A percentile compares a stretch with the other conserved stretches of the same genome.
Conservation (phyloP, 2,888 invertebrate species). For the Hydroisotoma schaefferi region DNA sequence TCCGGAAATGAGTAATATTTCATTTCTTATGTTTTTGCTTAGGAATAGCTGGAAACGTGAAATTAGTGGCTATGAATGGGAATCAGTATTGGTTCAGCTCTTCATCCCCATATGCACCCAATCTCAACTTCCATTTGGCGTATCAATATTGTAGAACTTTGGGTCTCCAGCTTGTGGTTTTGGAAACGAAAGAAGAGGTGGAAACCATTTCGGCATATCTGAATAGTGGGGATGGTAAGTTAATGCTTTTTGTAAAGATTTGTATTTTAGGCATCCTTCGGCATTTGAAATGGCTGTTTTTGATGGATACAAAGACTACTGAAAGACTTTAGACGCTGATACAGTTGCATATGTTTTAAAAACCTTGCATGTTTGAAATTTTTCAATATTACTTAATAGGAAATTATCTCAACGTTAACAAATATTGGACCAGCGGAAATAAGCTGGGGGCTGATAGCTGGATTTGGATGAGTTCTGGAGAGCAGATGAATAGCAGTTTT, state of each 20-base stretch:
- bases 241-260: no score
- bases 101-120: conserved; percentile 48
- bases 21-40: background rate
- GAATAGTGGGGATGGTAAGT: conserved; percentile 18
- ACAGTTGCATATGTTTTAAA: background rate
- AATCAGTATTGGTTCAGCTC: conserved; percentile 49
- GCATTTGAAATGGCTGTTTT: no score
- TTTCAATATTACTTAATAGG: no score
- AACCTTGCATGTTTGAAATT: no score
- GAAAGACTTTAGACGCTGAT: background rate
- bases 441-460: conserved; percentile 81
- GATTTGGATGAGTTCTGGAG: conserved; percentile 83
- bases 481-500: conserved; percentile 84
- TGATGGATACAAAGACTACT: background rate
- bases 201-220: conserved; percentile 78
- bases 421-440: conserved; percentile 87
- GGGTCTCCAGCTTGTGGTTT: conserved; percentile 77
- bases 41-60: conserved; percentile 47
- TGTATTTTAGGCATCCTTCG: no score
- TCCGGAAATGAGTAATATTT: background rate
- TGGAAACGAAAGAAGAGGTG: conserved; percentile 81
- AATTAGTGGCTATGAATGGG: conserved; percentile 47
- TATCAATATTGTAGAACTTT: conserved; percentile 84
- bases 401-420: conserved; percentile 49
- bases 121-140: conserved; percentile 54